Percentiles rank a stretch among this genome's conserved stretches.
These are phyloP conservation scores for Mastomys natalensis DNA, from an alignment of 2,113 vertebrate species.

Conservation along the genomic window DNA sequence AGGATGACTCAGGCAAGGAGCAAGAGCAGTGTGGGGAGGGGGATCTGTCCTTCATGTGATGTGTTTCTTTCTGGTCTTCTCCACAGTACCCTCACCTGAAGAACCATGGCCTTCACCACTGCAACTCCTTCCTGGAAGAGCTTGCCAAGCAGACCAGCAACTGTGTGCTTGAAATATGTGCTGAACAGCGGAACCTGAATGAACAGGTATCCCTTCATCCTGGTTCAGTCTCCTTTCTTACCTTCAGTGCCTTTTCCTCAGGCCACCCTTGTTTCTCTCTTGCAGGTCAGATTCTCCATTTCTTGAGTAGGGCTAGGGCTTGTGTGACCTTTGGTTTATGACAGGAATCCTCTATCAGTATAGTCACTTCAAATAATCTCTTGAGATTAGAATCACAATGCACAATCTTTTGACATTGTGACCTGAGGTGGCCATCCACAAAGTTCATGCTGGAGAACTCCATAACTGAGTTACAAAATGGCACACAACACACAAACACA, in stretches of 20 bases:
- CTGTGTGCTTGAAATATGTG: slow-evolving; percentile 92
- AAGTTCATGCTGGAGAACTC: not conserved
- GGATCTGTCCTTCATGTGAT: not conserved
- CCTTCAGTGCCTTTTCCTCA: not conserved
- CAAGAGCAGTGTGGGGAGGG: not conserved
- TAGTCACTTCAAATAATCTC: not conserved
- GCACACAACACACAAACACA: not conserved
- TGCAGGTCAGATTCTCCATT: not conserved
- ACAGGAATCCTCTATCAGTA: slow-evolving; percentile 37
- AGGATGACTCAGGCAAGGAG: not conserved
- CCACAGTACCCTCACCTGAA: slow-evolving; percentile 88
- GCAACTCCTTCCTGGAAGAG: slow-evolving; percentile 93
- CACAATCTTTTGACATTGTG: not conserved
- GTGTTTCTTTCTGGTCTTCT: not conserved
- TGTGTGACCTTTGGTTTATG: slow-evolving; percentile 38
- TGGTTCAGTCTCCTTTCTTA: not conserved
- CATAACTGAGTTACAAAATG: not conserved
- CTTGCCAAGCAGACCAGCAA: slow-evolving; percentile 89
- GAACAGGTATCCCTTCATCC: slow-evolving; percentile 88
- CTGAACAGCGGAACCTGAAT: slow-evolving; percentile 93
- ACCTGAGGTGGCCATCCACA: not conserved
- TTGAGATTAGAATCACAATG: not conserved
- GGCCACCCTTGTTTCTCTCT: not conserved
- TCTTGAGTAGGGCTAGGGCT: not conserved
- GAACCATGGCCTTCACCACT: slow-evolving; percentile 88